A percentile compares a stretch with the other conserved stretches of the same genome.
These are phyloP conservation scores for Sinentomon sp. DNA, from an alignment of 2,888 invertebrate species.

Conservation along the genomic window DNA sequence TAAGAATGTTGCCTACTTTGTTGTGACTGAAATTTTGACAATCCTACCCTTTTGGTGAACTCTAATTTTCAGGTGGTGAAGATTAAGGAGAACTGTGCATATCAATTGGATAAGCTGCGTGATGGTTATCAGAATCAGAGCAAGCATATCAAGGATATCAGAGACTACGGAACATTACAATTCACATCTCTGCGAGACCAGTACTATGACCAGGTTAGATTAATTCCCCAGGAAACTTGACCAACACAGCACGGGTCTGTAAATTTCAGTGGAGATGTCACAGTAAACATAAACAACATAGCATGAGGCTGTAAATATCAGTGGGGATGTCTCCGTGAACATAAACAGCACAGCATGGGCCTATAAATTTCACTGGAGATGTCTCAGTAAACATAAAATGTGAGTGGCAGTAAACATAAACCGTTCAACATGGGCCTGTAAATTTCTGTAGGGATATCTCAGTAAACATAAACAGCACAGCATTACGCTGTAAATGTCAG, in stretches of 20 bases:
- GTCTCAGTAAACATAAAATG: too few relatives aligned
- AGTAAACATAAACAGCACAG: too few relatives aligned
- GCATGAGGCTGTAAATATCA: too few relatives aligned
- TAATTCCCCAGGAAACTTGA: not conserved
- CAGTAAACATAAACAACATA: too few relatives aligned
- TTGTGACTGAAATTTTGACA: not conserved
- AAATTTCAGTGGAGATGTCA: not conserved
- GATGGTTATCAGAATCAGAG: constrained; percentile 70
- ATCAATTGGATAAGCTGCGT: constrained; percentile 80
- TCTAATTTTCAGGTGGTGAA: constrained; percentile 35
- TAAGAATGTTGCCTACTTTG: not conserved
- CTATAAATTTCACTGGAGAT: not conserved
- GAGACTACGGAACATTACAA: constrained; percentile 60
- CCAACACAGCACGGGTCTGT: not conserved
- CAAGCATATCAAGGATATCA: constrained; percentile 54
- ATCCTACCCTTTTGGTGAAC: not conserved
- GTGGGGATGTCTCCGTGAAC: too few relatives aligned
- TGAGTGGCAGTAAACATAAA: not conserved
- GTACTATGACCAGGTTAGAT: constrained; percentile 65
- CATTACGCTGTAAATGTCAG: too few relatives aligned
- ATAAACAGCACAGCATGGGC: not conserved
- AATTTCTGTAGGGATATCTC: not conserved
- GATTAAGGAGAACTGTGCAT: constrained; percentile 74
- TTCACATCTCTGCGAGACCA: constrained; percentile 61
- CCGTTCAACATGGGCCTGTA: not conserved